Percentiles rank a stretch among this genome's conserved stretches.
These are phyloP conservation scores for Coelopa pilipes DNA, from an alignment of 2,888 invertebrate species.

Conservation along the genomic window DNA sequence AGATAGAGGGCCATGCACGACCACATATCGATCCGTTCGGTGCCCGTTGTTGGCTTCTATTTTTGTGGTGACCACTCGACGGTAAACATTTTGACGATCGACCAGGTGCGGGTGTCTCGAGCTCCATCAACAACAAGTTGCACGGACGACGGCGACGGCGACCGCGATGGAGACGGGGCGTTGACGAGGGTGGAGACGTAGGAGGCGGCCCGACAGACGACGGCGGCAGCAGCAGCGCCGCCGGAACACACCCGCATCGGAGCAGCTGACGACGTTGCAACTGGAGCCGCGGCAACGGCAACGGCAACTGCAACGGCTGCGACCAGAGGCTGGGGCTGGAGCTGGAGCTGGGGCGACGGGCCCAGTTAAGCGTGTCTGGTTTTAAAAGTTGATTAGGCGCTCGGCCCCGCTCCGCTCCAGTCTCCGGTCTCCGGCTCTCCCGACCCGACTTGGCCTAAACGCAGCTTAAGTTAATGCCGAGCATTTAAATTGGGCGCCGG, in stretches of 20 bases:
- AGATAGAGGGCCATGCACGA: constrained; percentile 5
- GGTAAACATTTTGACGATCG: constrained; percentile 52
- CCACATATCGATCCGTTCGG: constrained; percentile 19
- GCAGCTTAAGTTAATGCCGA: constrained; percentile 28
- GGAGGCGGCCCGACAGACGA: constrained; percentile 11
- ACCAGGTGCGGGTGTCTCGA: constrained; percentile 60
- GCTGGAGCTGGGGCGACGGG: constrained; percentile 39
- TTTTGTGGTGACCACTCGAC: constrained; percentile 32
- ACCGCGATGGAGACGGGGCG: constrained; percentile 28
- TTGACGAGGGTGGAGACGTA: constrained; percentile 10
- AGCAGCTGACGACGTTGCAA: constrained; percentile 45
- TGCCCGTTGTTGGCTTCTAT: constrained; percentile 10
- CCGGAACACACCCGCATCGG: constrained; percentile 59
- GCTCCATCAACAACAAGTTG: constrained; percentile 35
- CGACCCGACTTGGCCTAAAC: constrained; percentile 16
- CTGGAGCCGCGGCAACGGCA: constrained; percentile 30
- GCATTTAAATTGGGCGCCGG: constrained; percentile 18
- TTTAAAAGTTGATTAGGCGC: constrained; percentile 36
- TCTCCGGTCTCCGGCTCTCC: constrained; percentile 22
- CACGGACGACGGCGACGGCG: constrained; percentile 45
- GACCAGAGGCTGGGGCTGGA: constrained; percentile 35
- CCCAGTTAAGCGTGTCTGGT: constrained; percentile 30
- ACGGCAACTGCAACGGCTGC: no score
- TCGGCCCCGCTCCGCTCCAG: background rate
- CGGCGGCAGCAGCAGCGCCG: constrained; percentile 20